Conservation (phyloP, 2,113 vertebrate species). For the Diphyllodes magnificus region DNA sequence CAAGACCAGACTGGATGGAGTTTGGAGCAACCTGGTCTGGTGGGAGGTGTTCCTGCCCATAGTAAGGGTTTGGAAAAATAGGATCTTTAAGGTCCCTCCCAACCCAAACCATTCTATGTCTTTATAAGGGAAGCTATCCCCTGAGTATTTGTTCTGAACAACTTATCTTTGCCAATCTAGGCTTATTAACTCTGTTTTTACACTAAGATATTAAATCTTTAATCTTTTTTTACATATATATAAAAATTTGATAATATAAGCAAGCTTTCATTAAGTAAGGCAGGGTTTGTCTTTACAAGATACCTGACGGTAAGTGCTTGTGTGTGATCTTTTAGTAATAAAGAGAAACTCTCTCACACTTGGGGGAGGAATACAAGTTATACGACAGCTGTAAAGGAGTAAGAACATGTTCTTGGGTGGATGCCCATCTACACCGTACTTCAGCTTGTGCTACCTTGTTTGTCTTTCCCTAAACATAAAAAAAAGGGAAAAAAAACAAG, state of each 20-base stretch:
- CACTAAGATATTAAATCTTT: neutral
- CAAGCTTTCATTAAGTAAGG: neutral
- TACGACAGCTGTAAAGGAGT: rapidly evolving
- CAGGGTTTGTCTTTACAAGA: neutral
- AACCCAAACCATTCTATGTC: neutral
- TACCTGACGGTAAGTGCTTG: rapidly evolving
- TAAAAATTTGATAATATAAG: neutral
- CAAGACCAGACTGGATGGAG: neutral
- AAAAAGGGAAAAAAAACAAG: neutral
- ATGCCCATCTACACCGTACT: rapidly evolving
- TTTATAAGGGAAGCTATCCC: neutral
- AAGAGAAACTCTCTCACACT: neutral
- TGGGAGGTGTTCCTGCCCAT: neutral
- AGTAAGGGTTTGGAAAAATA: neutral
- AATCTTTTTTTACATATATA: neutral
- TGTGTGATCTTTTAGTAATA: neutral
- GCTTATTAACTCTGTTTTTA: neutral
- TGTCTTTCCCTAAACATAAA: neutral
- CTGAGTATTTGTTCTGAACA: neutral
- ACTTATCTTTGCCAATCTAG: too few relatives aligned
- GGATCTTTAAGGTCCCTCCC: neutral
- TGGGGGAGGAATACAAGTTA: neutral
- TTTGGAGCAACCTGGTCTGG: neutral
- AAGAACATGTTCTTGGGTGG: neutral
- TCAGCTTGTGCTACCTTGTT: neutral